Percentiles rank a stretch among this genome's conserved stretches.
Evolutionary conservation across 2,797 vertebrate species (phyloP).

Genomic region (Hapalemur alaotrensis): DNA sequence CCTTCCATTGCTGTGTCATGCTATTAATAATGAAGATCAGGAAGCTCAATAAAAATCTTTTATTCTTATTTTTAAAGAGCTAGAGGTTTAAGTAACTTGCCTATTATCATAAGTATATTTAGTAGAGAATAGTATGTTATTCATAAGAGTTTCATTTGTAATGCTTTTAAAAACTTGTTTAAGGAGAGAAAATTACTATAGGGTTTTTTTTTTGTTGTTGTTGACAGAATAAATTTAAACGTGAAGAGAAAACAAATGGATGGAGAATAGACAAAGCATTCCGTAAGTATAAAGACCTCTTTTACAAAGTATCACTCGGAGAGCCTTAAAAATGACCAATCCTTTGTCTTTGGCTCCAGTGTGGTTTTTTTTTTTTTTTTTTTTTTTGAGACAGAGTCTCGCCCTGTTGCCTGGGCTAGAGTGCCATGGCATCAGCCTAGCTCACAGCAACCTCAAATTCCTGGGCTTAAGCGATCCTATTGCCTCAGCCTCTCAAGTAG

Average conservation of each 20-base stretch:
- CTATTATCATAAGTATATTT: not conserved
- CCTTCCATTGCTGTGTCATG: not conserved
- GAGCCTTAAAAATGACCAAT: not conserved
- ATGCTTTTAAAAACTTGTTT: not conserved
- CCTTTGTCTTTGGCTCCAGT: constrained; percentile 30
- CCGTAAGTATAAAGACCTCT: constrained; percentile 88
- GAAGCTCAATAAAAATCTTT: constrained; percentile 18
- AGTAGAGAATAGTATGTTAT: not conserved
- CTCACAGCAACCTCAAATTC: too few relatives aligned
- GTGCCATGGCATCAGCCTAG: too few relatives aligned
- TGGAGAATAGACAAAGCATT: constrained; percentile 99
- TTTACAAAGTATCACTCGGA: not conserved
- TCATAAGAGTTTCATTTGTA: not conserved
- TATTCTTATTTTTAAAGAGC: not conserved
- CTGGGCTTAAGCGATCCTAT: too few relatives aligned
- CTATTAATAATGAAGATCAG: not conserved
- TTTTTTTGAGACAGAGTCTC: too few relatives aligned
- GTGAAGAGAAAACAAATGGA: constrained; percentile 93
- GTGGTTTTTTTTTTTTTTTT: too few relatives aligned
- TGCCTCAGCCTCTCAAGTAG: too few relatives aligned
- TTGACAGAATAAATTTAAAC: constrained; percentile 98
- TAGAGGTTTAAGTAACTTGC: not conserved
- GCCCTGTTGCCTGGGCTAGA: too few relatives aligned
- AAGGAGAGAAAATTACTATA: constrained; percentile 45
- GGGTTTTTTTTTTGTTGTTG: constrained; percentile 55